phyloP scores from a whole-genome alignment of 2,113 vertebrate genomes.

The Euleptes europaea region DNA sequence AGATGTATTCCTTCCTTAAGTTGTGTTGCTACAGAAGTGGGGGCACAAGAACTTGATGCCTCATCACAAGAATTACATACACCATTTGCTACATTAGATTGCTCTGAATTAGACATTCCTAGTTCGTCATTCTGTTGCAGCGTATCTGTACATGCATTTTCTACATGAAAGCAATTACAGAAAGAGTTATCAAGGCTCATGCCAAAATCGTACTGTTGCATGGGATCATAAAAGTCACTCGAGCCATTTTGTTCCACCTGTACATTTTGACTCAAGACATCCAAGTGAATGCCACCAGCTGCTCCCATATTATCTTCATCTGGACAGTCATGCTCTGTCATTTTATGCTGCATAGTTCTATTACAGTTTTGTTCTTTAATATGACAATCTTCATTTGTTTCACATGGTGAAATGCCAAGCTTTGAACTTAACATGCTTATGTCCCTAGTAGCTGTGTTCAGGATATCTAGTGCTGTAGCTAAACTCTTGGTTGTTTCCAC shows the following conservation, averaged over 20 bases:
- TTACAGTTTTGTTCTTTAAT: slow-evolving; percentile 67
- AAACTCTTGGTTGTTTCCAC: slow-evolving; percentile 93
- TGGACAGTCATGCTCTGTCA: slow-evolving; percentile 75
- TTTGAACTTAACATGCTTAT: slow-evolving; percentile 82
- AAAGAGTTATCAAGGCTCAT: slow-evolving; percentile 65
- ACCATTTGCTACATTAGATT: slow-evolving; percentile 69
- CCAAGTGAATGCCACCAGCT: slow-evolving; percentile 82
- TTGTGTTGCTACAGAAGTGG: slow-evolving; percentile 74
- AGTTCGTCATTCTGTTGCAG: slow-evolving; percentile 67
- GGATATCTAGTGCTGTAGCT: slow-evolving; percentile 89
- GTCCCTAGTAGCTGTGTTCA: slow-evolving; percentile 86
- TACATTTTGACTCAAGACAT: slow-evolving; percentile 61
- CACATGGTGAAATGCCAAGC: slow-evolving; percentile 70
- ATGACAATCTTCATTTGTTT: slow-evolving; percentile 72
- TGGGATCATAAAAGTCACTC: slow-evolving; percentile 76
- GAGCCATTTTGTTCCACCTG: slow-evolving; percentile 82
- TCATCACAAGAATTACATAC: slow-evolving; percentile 66
- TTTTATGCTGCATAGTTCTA: slow-evolving; percentile 72
- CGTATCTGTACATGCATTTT: slow-evolving; percentile 58
- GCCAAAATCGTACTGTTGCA: slow-evolving; percentile 63
- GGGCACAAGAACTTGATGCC: slow-evolving; percentile 71
- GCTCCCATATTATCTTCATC: slow-evolving; percentile 85
- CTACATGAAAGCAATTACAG: slow-evolving; percentile 83
- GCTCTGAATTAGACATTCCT: slow-evolving; percentile 60
- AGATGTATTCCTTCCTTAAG: slow-evolving; percentile 70